A percentile compares a stretch with the other conserved stretches of the same genome.
These are phyloP conservation scores for Tautogolabrus adspersus DNA, from an alignment of 2,113 vertebrate genomes.

Conservation along the genomic window DNA sequence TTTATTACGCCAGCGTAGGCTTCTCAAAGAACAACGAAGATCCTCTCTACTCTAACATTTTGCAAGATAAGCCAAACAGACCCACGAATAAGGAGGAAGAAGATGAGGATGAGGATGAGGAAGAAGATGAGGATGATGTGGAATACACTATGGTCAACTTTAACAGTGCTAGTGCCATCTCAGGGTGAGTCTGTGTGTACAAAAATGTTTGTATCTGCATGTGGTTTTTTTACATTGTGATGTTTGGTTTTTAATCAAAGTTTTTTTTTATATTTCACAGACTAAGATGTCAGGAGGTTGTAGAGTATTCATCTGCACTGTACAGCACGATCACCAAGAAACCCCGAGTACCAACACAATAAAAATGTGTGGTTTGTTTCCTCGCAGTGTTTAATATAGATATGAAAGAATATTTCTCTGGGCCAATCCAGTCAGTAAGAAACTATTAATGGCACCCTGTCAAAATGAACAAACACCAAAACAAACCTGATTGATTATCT, in stretches of 20 bases:
- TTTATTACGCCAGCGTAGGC: conserved; percentile 18
- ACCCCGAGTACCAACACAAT: background rate
- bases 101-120: background rate
- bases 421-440: too few relatives aligned
- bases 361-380: background rate
- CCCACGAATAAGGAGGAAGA: background rate
- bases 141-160: conserved; percentile 6
- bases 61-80: background rate
- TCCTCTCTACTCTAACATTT: conserved; percentile 34
- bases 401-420: background rate
- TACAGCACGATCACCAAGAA: conserved; percentile 21
- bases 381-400: background rate
- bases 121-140: background rate
- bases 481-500: too few relatives aligned
- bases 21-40: conserved; percentile 11
- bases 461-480: too few relatives aligned
- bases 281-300: background rate
- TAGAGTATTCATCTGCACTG: background rate
- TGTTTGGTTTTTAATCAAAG: background rate
- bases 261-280: conserved; percentile 9
- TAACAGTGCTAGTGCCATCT: accelerated
- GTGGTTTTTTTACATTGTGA: too few relatives aligned
- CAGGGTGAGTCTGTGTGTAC: background rate
- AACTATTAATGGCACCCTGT: too few relatives aligned
- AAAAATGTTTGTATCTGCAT: too few relatives aligned